Conservation (phyloP, 2,888 invertebrate genomes). For the Acleris cristana region DNA sequence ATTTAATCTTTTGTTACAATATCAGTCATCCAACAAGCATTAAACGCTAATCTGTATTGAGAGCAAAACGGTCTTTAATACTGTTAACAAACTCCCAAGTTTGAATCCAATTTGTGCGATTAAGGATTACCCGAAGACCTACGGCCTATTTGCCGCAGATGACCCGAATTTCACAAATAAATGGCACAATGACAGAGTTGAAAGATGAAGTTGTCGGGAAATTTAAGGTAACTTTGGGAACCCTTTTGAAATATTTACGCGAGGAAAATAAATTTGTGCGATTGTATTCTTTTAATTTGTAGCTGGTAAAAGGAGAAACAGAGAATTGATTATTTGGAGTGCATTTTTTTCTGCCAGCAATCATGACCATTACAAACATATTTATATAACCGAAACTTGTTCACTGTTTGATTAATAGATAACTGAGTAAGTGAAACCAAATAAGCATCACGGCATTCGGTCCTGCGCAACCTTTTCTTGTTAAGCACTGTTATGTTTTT, state of each 20-base stretch:
- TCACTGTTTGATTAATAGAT: no score
- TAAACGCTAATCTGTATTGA: slow-evolving; percentile 8
- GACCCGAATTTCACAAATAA: slow-evolving; percentile 13
- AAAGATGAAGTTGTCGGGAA: not conserved
- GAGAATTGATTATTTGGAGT: no score
- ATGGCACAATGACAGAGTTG: not conserved
- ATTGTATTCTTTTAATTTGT: not conserved
- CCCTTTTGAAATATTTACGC: not conserved
- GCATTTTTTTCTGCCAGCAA: no score
- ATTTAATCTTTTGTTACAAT: slow-evolving; percentile 1
- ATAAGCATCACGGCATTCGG: no score
- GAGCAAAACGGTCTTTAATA: slow-evolving; percentile 17
- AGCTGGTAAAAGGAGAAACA: not conserved
- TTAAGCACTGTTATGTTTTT: no score
- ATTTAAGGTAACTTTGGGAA: no score
- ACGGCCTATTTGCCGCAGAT: slow-evolving; percentile 7
- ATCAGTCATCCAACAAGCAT: slow-evolving; percentile 9
- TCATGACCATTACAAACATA: no score
- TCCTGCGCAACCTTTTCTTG: no score
- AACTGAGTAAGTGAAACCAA: no score
- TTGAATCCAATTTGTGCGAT: slow-evolving; percentile 17
- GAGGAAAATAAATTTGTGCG: not conserved
- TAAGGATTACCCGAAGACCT: slow-evolving; percentile 10
- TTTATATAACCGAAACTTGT: no score
- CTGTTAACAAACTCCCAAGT: slow-evolving; percentile 17